phyloP scores from a whole-genome alignment of 2,113 vertebrate genomes.

The Lampris megalopsis region DNA sequence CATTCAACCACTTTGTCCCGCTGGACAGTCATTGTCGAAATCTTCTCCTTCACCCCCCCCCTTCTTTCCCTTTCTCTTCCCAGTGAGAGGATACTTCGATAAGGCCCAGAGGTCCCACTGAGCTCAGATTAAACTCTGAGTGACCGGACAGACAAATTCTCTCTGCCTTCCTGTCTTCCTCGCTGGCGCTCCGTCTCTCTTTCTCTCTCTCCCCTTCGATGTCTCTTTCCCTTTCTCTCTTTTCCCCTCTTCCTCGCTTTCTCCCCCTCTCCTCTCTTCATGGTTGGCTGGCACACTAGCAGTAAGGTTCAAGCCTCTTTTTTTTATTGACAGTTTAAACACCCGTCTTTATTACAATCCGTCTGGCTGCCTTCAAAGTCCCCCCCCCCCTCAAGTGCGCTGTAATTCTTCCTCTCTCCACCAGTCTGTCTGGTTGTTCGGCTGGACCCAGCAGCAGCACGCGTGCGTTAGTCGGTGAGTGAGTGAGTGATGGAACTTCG shows the following conservation, averaged over 20 bases:
- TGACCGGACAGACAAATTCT: constrained; percentile 63
- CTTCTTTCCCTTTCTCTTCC: constrained; percentile 13
- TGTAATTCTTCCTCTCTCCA: constrained; percentile 27
- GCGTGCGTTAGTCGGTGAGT: too few relatives aligned
- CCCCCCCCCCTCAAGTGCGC: constrained; percentile 54
- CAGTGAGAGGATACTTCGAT: constrained; percentile 58
- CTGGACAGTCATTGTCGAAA: constrained; percentile 67
- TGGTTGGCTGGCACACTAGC: constrained; percentile 13
- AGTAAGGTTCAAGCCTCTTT: constrained; percentile 29
- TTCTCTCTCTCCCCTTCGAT: neutral
- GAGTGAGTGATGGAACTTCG: too few relatives aligned
- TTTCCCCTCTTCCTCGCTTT: neutral
- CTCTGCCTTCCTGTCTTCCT: neutral
- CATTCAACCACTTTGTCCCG: constrained; percentile 60
- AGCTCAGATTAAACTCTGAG: constrained; percentile 77
- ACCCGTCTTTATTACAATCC: constrained; percentile 37
- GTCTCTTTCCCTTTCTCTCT: neutral
- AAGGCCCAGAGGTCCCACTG: constrained; percentile 59
- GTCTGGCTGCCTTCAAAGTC: constrained; percentile 13
- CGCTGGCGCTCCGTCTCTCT: neutral
- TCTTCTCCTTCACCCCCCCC: constrained; percentile 47
- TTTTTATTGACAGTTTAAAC: constrained; percentile 62
- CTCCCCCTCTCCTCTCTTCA: neutral
- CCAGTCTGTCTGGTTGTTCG: constrained; percentile 1
- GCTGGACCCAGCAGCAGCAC: too few relatives aligned